Conservation (phyloP, 2,113 vertebrate genomes). For the Pelmatolapia mariae region DNA sequence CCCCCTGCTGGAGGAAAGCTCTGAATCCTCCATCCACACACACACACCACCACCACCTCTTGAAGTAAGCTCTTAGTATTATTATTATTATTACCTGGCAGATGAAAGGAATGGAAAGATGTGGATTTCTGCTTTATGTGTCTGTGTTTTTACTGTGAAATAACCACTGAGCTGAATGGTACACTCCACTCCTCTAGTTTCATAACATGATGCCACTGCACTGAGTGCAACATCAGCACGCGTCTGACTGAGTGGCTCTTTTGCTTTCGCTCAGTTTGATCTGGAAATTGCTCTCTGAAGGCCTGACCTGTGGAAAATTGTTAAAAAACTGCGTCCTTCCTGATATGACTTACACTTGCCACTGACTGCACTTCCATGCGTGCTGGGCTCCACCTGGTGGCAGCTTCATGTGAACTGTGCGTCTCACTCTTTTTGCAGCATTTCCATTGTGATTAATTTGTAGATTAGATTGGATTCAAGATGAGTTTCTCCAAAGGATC, state of each 20-base stretch:
- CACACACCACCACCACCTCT: not conserved
- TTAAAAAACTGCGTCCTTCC: not conserved
- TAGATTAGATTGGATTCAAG: not conserved
- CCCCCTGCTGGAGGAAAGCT: not conserved
- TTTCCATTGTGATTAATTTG: too few relatives aligned
- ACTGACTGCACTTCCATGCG: not conserved
- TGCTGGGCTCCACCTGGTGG: conserved; percentile 36
- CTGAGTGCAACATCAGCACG: not conserved
- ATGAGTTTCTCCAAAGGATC: not conserved
- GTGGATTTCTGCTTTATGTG: not conserved
- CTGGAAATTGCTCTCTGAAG: accelerated
- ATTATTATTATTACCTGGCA: not conserved
- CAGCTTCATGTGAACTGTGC: not conserved
- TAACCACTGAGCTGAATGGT: not conserved
- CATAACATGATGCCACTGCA: not conserved
- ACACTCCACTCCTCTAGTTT: accelerated
- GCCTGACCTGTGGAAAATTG: not conserved
- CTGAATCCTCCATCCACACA: not conserved
- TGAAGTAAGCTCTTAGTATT: not conserved
- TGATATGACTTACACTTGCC: not conserved
- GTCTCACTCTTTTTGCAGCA: not conserved
- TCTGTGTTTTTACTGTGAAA: not conserved
- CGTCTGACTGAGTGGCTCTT: accelerated
- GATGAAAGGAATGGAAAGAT: accelerated
- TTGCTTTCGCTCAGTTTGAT: not conserved